Base-by-base conservation (phyloP, 2,888 invertebrate genomes). In the Eucera pruinosa region DNA sequence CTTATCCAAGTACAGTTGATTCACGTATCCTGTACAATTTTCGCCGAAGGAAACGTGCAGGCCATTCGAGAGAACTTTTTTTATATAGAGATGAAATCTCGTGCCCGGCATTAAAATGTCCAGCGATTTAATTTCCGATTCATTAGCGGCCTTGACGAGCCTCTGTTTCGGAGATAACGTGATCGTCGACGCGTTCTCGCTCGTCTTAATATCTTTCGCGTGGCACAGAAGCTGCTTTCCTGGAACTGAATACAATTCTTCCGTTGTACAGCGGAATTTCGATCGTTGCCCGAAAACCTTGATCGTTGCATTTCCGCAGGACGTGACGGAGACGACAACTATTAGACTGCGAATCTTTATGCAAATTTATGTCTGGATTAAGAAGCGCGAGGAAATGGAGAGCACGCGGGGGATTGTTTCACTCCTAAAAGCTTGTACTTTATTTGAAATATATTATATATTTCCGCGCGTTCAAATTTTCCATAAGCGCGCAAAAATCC, bases 221-320 rank as follows among this genome's bases (percentile, higher is more conserved):
- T 91, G 88, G 83, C 95, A 95, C 93, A 95, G 94, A 0, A 95
- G 88, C 36, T 95, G 91, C 86, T 94, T 93, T 9, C 96, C 96
- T 5, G 93, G 90, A 85, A 93, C 95, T 95, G 86, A 58, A 67
- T 73, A 80, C 69, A 78, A 78, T 20, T 57, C 7, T 2, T 27
- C 7, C 13, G n/a, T 36, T 4, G n/a, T n/a, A n/a, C n/a, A n/a
- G n/a, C n/a, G n/a, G n/a, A n/a, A n/a, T n/a, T n/a, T n/a, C n/a
- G n/a, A n/a, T n/a, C n/a, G n/a, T n/a, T n/a, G n/a, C n/a, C n/a
- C n/a, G n/a, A n/a, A n/a, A n/a, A n/a, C n/a, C n/a, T n/a, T n/a
- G n/a, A n/a, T n/a, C n/a, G n/a, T n/a, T n/a, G n/a, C n/a, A n/a
- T n/a, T n/a, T n/a, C n/a, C n/a, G n/a, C n/a, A n/a, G n/a, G n/a